Conservation (phyloP, 2,113 vertebrate species). For the Leucopsar rothschildi region DNA sequence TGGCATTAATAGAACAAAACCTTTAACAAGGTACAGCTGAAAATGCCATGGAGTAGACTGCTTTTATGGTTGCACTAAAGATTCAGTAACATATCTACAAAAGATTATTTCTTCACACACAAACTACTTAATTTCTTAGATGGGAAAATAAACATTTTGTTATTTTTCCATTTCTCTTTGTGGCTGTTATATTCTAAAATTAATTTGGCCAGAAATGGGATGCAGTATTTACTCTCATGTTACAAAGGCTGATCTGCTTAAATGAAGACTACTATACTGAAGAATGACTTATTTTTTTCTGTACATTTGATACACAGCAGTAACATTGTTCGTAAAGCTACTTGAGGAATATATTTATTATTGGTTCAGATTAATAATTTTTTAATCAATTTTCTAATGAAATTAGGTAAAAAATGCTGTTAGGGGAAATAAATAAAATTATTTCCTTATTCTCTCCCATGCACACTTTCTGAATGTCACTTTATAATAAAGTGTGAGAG, state of each 20-base stretch:
- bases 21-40: background rate
- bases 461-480: background rate
- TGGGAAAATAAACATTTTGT: background rate
- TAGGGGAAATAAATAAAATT: background rate
- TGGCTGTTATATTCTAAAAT: background rate
- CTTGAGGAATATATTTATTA: background rate
- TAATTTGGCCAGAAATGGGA: background rate
- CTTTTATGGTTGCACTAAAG: background rate
- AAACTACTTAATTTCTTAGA: background rate
- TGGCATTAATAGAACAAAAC: conserved; percentile 18
- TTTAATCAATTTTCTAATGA: background rate
- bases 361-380: background rate
- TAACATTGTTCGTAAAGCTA: background rate
- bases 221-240: background rate
- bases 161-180: background rate
- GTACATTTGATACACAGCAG: background rate
- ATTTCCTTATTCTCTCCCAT: background rate
- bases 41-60: background rate
- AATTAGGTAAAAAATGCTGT: background rate
- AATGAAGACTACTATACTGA: background rate
- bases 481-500: background rate
- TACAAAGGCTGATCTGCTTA: background rate
- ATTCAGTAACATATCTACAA: background rate
- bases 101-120: background rate
- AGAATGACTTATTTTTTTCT: background rate